Evolutionary conservation across 2,113 vertebrate species (phyloP), one percentile per base, ranked within the genome.

Genomic region (Conger conger): DNA sequence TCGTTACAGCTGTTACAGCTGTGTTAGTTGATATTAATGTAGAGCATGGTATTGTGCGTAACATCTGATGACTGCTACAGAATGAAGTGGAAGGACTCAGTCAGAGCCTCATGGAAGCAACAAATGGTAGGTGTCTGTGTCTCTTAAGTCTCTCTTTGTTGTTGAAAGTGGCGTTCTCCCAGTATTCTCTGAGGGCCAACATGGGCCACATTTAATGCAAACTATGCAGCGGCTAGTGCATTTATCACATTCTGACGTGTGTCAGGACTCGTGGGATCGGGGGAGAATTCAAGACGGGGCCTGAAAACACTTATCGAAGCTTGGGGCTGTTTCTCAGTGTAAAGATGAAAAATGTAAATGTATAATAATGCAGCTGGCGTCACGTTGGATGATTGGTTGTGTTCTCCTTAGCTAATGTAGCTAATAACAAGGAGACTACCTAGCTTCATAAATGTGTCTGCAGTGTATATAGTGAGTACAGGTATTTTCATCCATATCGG

Each of bases 31-130:
- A 23, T 63, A 63, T 27, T 27, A 63, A 63, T 27, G 0, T 20
- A 63, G 57, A 50, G 7, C 7, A 50, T 23, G 15, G 27, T 33
- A 9, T 1, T 27, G 20, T n/a, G 20, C 86, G 84, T 73, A 0
- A 90, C 37, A 13, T 79, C 37, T 78, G 17, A 33, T 85, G 81
- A 87, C 40, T 92, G 83, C 89, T 91, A 33, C 95, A 99, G 98
- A 99, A 99, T 91, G 97, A 96, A 91, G 91, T 98, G 89, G 97
- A 99, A 88, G 96, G 96, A 84, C 92, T 94, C 79, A 94, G 92
- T 27, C 95, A 94, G 68, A 89, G 94, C 0, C 96, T 97, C 81
- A 92, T 91, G 38, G 95, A 96, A 81, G 94, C 93, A 1, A 18
- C 83, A 6, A 90, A 97, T 84, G 97, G 95, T 95, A 93, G 94